Percentiles rank a stretch among this genome's conserved stretches.
Evolutionary conservation across 92 coral and sea anemone species (phyloP).

Genomic region (Pocillopora grandis): DNA sequence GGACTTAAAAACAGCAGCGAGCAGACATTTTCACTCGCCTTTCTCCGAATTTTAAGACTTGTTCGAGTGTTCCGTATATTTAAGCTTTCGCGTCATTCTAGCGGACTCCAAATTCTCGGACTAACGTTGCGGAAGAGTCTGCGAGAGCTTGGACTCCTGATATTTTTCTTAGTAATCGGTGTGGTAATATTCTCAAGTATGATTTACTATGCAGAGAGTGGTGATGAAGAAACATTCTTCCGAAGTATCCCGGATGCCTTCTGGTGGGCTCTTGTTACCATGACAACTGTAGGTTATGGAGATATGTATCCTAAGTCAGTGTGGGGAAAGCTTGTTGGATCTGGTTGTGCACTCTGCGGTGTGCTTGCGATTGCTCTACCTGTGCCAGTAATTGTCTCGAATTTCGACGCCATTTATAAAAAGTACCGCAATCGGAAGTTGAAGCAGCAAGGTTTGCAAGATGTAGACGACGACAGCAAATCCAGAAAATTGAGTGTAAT

Average conservation of each 20-base stretch:
- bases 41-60: slow-evolving; percentile 88
- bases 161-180: slow-evolving; percentile 87
- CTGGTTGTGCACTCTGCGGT: slow-evolving; percentile 92
- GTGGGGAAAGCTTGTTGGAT: slow-evolving; percentile 94
- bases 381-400: slow-evolving; percentile 95
- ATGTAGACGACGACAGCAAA: slow-evolving; percentile 25
- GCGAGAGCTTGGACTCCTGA: slow-evolving; percentile 91
- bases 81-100: slow-evolving; percentile 94
- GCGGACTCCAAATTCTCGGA: slow-evolving; percentile 95
- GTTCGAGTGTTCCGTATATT: slow-evolving; percentile 97
- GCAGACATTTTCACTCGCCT: slow-evolving; percentile 82
- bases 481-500: slow-evolving; percentile 40
- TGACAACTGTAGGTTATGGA: slow-evolving; percentile 99
- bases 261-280: slow-evolving; percentile 99
- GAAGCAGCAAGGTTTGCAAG: slow-evolving; percentile 64
- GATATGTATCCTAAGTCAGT: slow-evolving; percentile 91
- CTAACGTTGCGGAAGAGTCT: slow-evolving; percentile 87
- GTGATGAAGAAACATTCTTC: slow-evolving; percentile 68
- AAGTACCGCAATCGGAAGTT: slow-evolving; percentile 81
- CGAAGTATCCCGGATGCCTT: slow-evolving; percentile 93
- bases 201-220: slow-evolving; percentile 96
- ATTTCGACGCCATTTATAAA: slow-evolving; percentile 90
- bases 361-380: slow-evolving; percentile 95
- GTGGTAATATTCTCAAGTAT: slow-evolving; percentile 97
- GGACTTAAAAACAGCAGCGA: slow-evolving; percentile 61